Evolutionary conservation across 2,888 invertebrate genomes (phyloP).

Genomic region (Amiota communis): DNA sequence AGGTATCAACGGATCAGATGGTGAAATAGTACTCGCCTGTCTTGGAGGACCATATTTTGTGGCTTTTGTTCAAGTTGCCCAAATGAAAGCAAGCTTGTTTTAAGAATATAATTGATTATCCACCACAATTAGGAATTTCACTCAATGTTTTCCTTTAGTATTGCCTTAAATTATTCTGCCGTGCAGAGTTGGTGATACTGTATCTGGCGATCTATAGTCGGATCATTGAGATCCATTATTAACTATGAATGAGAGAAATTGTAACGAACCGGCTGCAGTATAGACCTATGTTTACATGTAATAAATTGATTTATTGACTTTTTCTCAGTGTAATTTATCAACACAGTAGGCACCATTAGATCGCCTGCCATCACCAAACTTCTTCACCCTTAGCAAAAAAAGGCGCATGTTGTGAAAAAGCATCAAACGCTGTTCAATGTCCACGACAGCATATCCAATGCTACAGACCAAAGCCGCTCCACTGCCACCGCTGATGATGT

Average conservation of each 20-base stretch:
- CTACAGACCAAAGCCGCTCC: slow-evolving; percentile 35
- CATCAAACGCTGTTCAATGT: slow-evolving; percentile 63
- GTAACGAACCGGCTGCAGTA: background rate
- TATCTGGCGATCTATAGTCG: background rate
- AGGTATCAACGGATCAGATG: too few species aligned
- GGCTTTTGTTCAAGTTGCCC: too few species aligned
- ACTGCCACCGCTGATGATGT: slow-evolving; percentile 33
- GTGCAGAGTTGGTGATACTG: background rate
- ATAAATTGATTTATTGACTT: background rate
- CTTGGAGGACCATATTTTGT: too few species aligned
- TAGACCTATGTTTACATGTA: too few species aligned
- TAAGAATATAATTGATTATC: too few species aligned
- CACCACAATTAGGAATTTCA: too few species aligned
- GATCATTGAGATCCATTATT: background rate
- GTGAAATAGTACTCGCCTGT: too few species aligned
- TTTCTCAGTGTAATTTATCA: background rate
- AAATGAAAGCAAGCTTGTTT: too few species aligned
- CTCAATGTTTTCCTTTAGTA: too few species aligned
- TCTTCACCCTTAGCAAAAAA: slow-evolving; percentile 18
- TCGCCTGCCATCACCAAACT: too few species aligned
- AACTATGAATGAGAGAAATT: background rate
- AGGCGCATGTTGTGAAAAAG: slow-evolving; percentile 52
- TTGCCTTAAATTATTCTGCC: too few species aligned
- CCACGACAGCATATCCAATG: slow-evolving; percentile 50
- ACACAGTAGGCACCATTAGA: slow-evolving; percentile 23